Percentiles rank a stretch among this genome's conserved stretches.
These are phyloP conservation scores for Pollimyrus isidori DNA, from an alignment of 2,113 vertebrate species.

Conservation along the genomic window DNA sequence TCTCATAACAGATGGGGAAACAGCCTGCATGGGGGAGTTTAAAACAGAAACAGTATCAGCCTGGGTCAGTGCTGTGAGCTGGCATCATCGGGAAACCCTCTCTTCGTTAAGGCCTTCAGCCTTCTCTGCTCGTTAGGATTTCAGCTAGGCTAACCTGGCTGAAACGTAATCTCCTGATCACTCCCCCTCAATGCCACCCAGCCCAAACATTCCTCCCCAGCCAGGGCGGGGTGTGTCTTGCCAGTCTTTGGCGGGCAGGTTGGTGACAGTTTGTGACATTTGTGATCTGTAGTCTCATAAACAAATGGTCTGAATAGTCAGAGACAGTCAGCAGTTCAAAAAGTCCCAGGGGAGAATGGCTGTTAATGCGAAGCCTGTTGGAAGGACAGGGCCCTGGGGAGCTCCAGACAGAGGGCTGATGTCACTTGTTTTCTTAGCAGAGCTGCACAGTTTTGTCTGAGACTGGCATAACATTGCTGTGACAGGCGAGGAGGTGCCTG, in stretches of 20 bases:
- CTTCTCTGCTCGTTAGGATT: neutral
- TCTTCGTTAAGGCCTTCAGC: neutral
- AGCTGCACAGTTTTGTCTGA: neutral
- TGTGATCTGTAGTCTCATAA: neutral
- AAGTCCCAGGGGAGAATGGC: slow-evolving; percentile 24
- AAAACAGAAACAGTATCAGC: neutral
- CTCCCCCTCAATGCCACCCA: neutral
- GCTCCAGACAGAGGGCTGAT: slow-evolving; percentile 1
- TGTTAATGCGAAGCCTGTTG: neutral
- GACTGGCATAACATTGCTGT: neutral
- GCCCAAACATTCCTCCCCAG: neutral
- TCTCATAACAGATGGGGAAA: neutral
- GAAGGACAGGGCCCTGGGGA: neutral
- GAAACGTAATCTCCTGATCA: neutral
- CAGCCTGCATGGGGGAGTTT: neutral
- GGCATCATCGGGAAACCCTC: neutral
- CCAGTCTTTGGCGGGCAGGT: neutral
- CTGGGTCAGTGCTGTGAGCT: neutral
- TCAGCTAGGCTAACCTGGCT: neutral
- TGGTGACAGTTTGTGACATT: neutral
- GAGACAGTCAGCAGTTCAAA: slow-evolving; percentile 32
- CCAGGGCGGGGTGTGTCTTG: neutral
- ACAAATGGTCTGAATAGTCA: slow-evolving; percentile 12
- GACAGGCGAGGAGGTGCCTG: neutral
- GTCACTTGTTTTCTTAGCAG: neutral